Evolutionary conservation across 2,888 invertebrate genomes (phyloP), one percentile per base, ranked within the genome.

Genomic region (Pyrrhopygopsis socrates): DNA sequence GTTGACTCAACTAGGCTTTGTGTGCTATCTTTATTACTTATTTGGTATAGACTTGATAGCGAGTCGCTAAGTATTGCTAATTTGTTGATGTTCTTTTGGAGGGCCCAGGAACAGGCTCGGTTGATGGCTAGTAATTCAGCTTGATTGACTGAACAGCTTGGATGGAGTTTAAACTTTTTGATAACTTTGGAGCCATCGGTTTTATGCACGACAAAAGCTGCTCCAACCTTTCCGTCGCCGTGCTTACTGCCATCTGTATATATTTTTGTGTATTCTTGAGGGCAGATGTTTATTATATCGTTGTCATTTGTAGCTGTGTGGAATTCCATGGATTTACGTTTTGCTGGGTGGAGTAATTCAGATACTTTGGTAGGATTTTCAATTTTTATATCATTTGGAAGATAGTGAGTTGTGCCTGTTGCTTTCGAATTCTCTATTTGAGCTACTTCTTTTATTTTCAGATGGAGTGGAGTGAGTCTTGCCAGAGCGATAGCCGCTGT

Each of bases 221-320:
- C 68, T 18, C 83, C 78, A 1, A 78, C 78, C 1, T 41, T 41
- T 2, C 30, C 29, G 20, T 65, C 63, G 2, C 22, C 8, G 0
- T 78, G 67, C 29, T 83, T 83, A 13, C 83, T 83, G 0, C 83
- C 83, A 24, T 83, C 83, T 15, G 83, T 83, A 11, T 24, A 83
- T 2, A 83, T 67, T 27, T 63, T 8, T 1, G 65, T 76, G 41
- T 77, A 65, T 0, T 24, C 63, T 29, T 41, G 75, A 2, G 75
- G n/a, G n/a, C n/a, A n/a, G n/a, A n/a, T n/a, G n/a, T n/a, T n/a
- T n/a, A n/a, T n/a, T n/a, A n/a, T n/a, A n/a, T n/a, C n/a, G n/a
- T n/a, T n/a, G n/a, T n/a, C n/a, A n/a, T n/a, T 63, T 20, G 29
- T 29, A 2, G 63, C 63, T 1, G 2, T 20, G 2, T 22, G 2